Evolutionary conservation across 2,888 invertebrate species (phyloP).

Genomic region (Acutogordius australiensis): DNA sequence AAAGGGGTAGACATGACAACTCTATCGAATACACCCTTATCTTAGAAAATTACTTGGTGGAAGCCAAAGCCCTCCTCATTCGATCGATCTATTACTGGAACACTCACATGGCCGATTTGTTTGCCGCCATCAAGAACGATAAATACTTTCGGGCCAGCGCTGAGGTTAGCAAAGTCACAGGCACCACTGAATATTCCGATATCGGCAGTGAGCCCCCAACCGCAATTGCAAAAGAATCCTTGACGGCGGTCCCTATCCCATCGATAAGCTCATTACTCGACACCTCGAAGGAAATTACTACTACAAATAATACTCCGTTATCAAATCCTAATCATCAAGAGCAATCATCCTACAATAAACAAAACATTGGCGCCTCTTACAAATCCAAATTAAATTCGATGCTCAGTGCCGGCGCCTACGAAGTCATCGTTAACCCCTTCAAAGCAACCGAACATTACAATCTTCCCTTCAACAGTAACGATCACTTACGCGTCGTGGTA

Average conservation of each 20-base stretch:
- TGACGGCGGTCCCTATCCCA: background rate
- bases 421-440: slow-evolving; percentile 17
- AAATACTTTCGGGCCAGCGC: too few species aligned
- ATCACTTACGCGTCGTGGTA: slow-evolving; percentile 29
- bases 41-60: background rate
- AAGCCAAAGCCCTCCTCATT: background rate
- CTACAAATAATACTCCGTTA: background rate
- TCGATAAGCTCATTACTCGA: background rate
- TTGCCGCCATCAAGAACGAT: background rate
- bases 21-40: too few species aligned
- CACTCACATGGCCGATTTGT: background rate
- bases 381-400: background rate
- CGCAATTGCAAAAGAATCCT: too few species aligned
- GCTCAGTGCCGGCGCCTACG: background rate
- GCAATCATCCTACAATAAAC: background rate
- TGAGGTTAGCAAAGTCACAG: background rate
- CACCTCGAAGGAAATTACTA: background rate
- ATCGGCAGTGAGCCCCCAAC: background rate
- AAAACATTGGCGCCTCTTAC: background rate
- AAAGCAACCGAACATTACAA: slow-evolving; percentile 39
- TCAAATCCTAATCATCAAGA: background rate
- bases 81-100: background rate
- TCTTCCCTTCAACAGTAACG: slow-evolving; percentile 28
- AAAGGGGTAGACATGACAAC: background rate
- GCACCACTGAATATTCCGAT: background rate